Conservation (phyloP, 2,888 invertebrate genomes). For the Rutpela maculata region DNA sequence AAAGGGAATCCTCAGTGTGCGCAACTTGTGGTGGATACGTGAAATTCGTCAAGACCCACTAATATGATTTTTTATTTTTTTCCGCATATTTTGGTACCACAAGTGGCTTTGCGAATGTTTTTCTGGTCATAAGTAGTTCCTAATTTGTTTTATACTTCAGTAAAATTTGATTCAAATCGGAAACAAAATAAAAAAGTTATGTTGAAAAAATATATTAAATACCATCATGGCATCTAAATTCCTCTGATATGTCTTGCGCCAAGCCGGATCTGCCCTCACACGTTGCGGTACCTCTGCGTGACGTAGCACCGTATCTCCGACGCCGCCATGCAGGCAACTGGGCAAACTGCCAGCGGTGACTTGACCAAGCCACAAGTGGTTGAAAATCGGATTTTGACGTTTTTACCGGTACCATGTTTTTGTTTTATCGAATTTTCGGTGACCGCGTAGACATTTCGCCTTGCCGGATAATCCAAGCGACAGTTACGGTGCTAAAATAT, state of each 20-base stretch:
- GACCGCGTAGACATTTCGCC: constrained; percentile 1
- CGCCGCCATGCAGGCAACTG: constrained; percentile 63
- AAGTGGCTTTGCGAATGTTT: too few species aligned
- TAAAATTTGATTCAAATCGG: too few species aligned
- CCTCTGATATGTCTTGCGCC: constrained; percentile 21
- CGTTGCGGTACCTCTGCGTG: constrained; percentile 49
- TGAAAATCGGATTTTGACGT: constrained; percentile 57
- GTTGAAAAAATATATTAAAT: too few species aligned
- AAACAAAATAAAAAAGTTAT: too few species aligned
- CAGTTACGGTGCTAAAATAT: background rate
- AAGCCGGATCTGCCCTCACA: constrained; percentile 36
- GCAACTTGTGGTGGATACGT: too few species aligned
- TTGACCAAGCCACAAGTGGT: constrained; percentile 68
- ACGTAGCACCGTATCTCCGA: constrained; percentile 59
- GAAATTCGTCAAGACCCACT: too few species aligned
- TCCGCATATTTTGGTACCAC: too few species aligned
- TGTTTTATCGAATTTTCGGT: constrained; percentile 48
- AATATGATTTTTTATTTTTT: too few species aligned
- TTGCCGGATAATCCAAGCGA: background rate
- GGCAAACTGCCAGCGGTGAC: constrained; percentile 56
- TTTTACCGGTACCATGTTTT: constrained; percentile 58
- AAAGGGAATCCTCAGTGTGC: too few species aligned
- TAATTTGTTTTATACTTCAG: too few species aligned
- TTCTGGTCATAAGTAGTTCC: too few species aligned
- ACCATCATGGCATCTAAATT: background rate